Evolutionary conservation across 2,888 invertebrate genomes (phyloP).

Genomic region (Beris morrisii): DNA sequence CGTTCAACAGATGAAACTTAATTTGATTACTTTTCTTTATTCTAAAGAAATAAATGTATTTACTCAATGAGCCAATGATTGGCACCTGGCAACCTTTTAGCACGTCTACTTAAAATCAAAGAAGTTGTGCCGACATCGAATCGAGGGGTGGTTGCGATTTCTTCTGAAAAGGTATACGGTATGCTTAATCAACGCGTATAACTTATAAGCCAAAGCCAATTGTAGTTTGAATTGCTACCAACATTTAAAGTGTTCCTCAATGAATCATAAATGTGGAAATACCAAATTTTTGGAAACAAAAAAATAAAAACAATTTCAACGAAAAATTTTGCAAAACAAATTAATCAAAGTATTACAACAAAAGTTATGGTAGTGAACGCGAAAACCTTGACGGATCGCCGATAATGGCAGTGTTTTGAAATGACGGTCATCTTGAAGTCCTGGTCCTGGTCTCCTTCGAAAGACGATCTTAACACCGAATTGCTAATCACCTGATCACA

Average conservation of each 20-base stretch:
- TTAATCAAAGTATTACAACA: too few relatives aligned
- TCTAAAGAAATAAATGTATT: conserved; percentile 9
- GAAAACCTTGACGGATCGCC: too few relatives aligned
- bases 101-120: conserved; percentile 20
- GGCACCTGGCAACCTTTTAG: conserved; percentile 17
- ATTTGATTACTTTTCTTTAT: conserved; percentile 1
- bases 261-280: too few relatives aligned
- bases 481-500: conserved; percentile 38
- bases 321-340: neutral
- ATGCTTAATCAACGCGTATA: too few relatives aligned
- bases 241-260: too few relatives aligned
- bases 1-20: neutral
- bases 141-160: neutral
- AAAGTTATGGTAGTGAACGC: too few relatives aligned
- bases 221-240: too few relatives aligned
- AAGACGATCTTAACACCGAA: conserved; percentile 28
- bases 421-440: neutral
- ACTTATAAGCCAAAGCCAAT: too few relatives aligned
- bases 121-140: neutral
- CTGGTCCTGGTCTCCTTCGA: neutral
- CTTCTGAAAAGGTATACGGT: too few relatives aligned
- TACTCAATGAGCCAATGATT: conserved; percentile 19
- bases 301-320: neutral
- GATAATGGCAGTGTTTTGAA: neutral
- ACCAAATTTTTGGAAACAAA: too few relatives aligned